Evolutionary conservation across 2,888 invertebrate genomes (phyloP), one percentile per base, ranked within the genome.

Genomic region (Ectobius pallidus): DNA sequence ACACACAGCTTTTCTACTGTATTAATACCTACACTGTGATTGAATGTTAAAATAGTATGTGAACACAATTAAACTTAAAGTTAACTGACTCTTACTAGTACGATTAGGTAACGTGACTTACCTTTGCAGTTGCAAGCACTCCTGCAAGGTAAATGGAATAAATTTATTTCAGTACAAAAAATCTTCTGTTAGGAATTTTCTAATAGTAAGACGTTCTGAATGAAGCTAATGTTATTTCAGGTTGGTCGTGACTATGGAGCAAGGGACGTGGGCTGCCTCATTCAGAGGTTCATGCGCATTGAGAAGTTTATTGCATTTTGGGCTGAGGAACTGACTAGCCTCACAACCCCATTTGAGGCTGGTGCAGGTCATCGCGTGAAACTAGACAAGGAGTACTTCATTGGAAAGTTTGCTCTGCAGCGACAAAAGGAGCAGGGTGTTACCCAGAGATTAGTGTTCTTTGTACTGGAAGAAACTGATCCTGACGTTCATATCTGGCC

Each of bases 231-330:
- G 6, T 34, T 34, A 34, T 78, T 78, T 63, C 79, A 86, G 82
- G 85, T 88, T 63, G 91, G 91, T 0, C 84, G 85, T 78, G 90
- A 91, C 81, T 91, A 90, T 79, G 91, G 91, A 7, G 86, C 87
- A 0, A 82, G 88, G 62, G 89, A 91, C 80, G 90, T 90, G 16
- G 91, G 91, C 1, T 89, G 88, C 77, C 84, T 90, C 63, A 89
- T 91, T 0, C 87, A 91, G 80, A 83, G 90, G 67, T 88, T 88
- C 76, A 87, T 91, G 84, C 82, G 91, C 74, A 88, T 91, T 72
- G 91, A 91, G 81, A 86, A 89, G 78, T 90, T 91, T 80, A 90
- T 91, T 78, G 90, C 91, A 3, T 91, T 90, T 81, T 91, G 91
- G 91, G 91, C 88, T 0, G 89, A 90, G 78, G 91, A 91, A 81